A percentile compares a stretch with the other conserved stretches of the same genome.
Evolutionary conservation across 2,797 vertebrate species (phyloP).

Genomic region (Cyclopterus lumpus): DNA sequence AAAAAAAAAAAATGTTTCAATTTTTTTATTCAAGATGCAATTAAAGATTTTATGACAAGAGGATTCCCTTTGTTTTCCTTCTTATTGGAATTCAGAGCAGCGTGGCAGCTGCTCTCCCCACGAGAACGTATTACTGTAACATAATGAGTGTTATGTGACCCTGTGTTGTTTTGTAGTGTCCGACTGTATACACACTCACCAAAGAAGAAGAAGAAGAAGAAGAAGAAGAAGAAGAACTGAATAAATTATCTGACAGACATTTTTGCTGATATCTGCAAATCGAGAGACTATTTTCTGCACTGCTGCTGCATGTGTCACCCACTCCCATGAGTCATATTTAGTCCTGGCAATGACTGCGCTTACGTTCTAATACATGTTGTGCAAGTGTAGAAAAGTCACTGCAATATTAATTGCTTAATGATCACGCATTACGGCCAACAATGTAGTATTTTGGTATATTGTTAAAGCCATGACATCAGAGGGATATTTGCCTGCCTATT

Average conservation of each 20-base stretch:
- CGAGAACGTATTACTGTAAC: slow-evolving; percentile 11
- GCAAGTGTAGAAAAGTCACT: slow-evolving; percentile 40
- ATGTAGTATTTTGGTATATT: background rate
- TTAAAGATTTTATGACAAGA: slow-evolving; percentile 16
- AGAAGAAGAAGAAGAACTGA: background rate
- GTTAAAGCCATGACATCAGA: background rate
- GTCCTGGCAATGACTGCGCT: slow-evolving; percentile 62
- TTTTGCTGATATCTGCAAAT: slow-evolving; percentile 27
- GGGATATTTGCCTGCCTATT: background rate
- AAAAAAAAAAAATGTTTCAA: no score
- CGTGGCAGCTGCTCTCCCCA: background rate
- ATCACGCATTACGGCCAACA: background rate
- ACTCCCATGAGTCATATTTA: slow-evolving; percentile 60
- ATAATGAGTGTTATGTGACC: background rate
- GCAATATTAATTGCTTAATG: background rate
- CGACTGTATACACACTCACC: slow-evolving; percentile 5
- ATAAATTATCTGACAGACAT: background rate
- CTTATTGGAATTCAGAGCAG: slow-evolving; percentile 16
- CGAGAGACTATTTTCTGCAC: background rate
- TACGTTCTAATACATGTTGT: slow-evolving; percentile 33
- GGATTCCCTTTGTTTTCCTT: slow-evolving; percentile 48
- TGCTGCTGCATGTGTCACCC: slow-evolving; percentile 41
- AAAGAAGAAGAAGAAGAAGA: no score
- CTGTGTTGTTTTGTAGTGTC: background rate
- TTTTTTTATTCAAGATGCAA: slow-evolving; percentile 19